These are phyloP conservation scores for Arctia plantaginis DNA, from an alignment of 2,888 invertebrate genomes.

Conservation along the genomic window DNA sequence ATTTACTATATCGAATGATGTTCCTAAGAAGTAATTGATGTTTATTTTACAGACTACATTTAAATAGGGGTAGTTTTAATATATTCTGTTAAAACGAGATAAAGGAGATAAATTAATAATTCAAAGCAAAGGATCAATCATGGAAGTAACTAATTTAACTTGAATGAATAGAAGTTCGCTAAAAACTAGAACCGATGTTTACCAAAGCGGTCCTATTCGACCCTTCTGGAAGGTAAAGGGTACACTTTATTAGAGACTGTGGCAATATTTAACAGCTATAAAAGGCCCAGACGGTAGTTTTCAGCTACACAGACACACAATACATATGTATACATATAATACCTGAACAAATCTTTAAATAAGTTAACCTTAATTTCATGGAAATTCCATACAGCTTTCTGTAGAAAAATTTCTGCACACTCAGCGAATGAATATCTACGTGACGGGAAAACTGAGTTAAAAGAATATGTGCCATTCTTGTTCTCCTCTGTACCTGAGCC, in stretches of 20 bases:
- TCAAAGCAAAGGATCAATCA: conserved; percentile 40
- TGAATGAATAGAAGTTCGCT: conserved; percentile 16
- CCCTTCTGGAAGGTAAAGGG: conserved; percentile 29
- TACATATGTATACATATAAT: background rate
- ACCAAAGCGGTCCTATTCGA: conserved; percentile 31
- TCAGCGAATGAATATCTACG: background rate
- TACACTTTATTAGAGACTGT: conserved; percentile 11
- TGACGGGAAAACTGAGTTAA: background rate
- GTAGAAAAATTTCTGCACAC: background rate
- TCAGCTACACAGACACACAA: background rate
- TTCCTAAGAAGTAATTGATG: conserved; percentile 2
- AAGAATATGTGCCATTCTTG: background rate
- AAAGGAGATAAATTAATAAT: conserved; percentile 16
- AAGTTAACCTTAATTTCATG: background rate
- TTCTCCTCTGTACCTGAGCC: background rate
- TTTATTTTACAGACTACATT: conserved; percentile 2
- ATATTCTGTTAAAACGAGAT: background rate
- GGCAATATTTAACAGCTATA: background rate
- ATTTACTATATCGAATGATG: background rate
- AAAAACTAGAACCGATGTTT: conserved; percentile 28
- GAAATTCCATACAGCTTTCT: background rate
- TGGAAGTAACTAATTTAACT: conserved; percentile 40
- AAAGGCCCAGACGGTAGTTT: background rate
- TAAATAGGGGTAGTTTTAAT: conserved; percentile 5
- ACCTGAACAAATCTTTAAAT: background rate